Evolutionary conservation across 2,797 vertebrate genomes (phyloP).

Genomic region (Heterohyrax brucei): DNA sequence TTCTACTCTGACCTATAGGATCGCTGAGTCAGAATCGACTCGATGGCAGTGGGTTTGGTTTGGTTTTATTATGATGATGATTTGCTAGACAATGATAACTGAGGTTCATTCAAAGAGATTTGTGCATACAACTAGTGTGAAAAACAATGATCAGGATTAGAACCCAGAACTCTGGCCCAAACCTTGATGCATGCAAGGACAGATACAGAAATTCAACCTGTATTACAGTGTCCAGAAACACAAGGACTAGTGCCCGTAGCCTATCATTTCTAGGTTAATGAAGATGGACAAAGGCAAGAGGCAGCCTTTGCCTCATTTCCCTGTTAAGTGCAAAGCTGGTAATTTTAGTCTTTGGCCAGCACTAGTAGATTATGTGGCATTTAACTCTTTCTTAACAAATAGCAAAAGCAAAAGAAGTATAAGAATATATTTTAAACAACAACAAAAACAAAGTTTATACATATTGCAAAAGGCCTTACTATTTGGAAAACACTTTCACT

Average conservation of each 20-base stretch:
- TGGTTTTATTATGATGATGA: background rate
- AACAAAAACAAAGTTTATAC: background rate
- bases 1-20: too few species aligned
- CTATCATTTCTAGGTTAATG: background rate
- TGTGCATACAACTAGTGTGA: background rate
- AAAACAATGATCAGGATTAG: background rate
- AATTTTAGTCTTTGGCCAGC: conserved; percentile 11
- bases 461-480: background rate
- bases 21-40: too few species aligned
- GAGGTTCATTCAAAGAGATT: conserved; percentile 65
- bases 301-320: background rate
- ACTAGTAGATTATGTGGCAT: background rate
- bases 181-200: background rate
- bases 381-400: background rate
- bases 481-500: conserved; percentile 27
- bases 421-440: background rate
- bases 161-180: conserved; percentile 10
- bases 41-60: too few species aligned
- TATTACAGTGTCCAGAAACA: background rate
- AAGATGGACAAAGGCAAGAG: background rate
- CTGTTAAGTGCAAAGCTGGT: background rate
- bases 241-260: background rate
- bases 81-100: conserved; percentile 42
- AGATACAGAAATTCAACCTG: background rate
- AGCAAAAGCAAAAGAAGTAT: background rate